These are phyloP conservation scores for Gonocerus acuteangulatus DNA, from an alignment of 2,888 invertebrate species.

Conservation along the genomic window DNA sequence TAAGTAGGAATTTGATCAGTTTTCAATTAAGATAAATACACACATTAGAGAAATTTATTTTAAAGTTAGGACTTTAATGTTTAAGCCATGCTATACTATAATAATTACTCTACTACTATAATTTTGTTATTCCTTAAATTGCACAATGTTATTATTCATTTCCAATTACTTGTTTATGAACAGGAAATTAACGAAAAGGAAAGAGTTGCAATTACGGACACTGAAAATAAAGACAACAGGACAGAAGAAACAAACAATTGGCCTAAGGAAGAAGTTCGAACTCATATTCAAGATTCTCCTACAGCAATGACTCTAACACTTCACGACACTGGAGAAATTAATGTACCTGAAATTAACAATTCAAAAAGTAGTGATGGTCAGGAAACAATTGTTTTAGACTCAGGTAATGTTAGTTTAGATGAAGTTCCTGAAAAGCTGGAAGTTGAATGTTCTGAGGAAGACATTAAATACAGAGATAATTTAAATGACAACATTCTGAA, in stretches of 20 bases:
- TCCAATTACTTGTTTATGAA: conserved; percentile 9
- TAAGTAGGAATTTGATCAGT: no score
- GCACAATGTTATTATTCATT: no score
- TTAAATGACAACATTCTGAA: conserved; percentile 39
- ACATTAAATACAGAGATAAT: conserved; percentile 10
- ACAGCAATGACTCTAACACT: conserved; percentile 31
- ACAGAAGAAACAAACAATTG: conserved; percentile 34
- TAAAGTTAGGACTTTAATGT: no score
- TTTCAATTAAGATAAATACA: no score
- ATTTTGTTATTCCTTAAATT: no score
- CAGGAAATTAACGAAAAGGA: conserved; percentile 43
- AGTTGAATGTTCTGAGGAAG: conserved; percentile 4
- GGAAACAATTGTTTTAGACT: conserved; percentile 8
- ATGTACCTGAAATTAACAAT: conserved; percentile 20
- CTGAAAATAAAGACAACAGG: conserved; percentile 44
- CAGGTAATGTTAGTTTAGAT: conserved; percentile 13
- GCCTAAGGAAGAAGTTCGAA: conserved; percentile 23
- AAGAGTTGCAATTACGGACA: conserved; percentile 46
- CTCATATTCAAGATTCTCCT: conserved; percentile 30
- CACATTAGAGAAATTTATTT: no score
- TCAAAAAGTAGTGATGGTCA: neutral
- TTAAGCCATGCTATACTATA: no score
- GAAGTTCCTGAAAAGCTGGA: conserved; percentile 6
- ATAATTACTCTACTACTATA: no score
- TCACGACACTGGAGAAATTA: conserved; percentile 33